Evolutionary conservation across 2,113 vertebrate genomes (phyloP).

Genomic region (Acinonyx jubatus): DNA sequence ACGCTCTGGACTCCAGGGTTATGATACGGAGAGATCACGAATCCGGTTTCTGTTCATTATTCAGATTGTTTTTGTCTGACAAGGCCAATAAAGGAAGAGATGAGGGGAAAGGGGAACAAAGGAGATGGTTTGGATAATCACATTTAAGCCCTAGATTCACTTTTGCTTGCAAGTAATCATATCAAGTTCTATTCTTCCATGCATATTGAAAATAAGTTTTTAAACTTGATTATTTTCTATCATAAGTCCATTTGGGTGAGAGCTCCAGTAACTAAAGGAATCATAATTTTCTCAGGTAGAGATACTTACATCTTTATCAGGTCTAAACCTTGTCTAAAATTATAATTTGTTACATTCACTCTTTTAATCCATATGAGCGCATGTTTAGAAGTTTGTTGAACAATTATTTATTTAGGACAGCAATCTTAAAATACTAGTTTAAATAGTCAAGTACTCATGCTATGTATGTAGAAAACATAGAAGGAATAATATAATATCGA

Average conservation of each 20-base stretch:
- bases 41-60: not conserved
- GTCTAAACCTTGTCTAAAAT: not conserved
- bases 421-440: not conserved
- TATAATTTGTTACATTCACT: not conserved
- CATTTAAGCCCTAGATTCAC: not conserved
- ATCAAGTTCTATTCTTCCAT: not conserved
- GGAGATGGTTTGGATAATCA: not conserved
- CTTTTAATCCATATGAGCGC: not conserved
- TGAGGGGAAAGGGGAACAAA: not conserved
- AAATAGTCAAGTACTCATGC: not conserved
- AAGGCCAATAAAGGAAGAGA: not conserved
- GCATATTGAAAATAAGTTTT: not conserved
- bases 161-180: not conserved
- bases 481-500: not conserved
- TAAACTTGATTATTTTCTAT: not conserved
- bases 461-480: not conserved
- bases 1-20: not conserved
- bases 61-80: not conserved
- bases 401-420: not conserved
- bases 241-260: not conserved
- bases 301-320: not conserved
- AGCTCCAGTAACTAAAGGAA: not conserved
- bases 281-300: not conserved
- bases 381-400: not conserved
- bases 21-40: not conserved